Evolutionary conservation across 2,797 vertebrate genomes (phyloP), one percentile per base, ranked within the genome.

Genomic region (Poecilia wingei): DNA sequence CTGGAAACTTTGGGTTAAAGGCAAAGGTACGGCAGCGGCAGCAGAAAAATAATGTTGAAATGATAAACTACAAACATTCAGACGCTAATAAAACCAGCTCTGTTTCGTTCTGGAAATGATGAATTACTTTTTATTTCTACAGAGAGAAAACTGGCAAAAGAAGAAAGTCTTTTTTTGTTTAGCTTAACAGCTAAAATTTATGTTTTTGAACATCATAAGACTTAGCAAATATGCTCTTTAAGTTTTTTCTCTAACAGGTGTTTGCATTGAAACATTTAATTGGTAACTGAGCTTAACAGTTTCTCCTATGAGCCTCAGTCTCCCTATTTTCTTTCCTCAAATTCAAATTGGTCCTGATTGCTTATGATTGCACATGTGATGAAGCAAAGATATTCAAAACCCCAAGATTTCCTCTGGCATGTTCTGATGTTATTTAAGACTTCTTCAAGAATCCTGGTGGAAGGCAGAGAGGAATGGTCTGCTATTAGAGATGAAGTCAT

Each of bases 341-440:
- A 61, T 61, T 61, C 28, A 45, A 78, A 76, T 85, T 79, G 64
- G 46, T 72, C 61, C 77, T 55, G 76, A 70, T 70, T 71, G 33
- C 31, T 4, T 77, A 79, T 72, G 76, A 70, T 78, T 41, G 71
- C 59, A 33, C 46, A 83, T 79, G 81, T 81, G 89, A 88, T 84
- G 87, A 92, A 78, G 51, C 77, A 49, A 79, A 88, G 88, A 88
- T 28, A 92, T 91, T 89, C 81, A 82, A 85, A 87, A 87, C 86
- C 89, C 47, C 47, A 39, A 75, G 77, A 85, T 61, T 59, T 73
- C 59, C 41, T 76, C 85, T 73, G 36, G 79, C 78, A 76, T 49
- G 79, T 78, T 64, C 3, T 59, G 75, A 84, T 68, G 74, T 85
- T 84, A 85, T 83, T 86, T 55, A 76, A 83, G 83, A 89, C 82